Evolutionary conservation across 2,888 invertebrate genomes (phyloP).

Genomic region (Balanococcus diminutus): DNA sequence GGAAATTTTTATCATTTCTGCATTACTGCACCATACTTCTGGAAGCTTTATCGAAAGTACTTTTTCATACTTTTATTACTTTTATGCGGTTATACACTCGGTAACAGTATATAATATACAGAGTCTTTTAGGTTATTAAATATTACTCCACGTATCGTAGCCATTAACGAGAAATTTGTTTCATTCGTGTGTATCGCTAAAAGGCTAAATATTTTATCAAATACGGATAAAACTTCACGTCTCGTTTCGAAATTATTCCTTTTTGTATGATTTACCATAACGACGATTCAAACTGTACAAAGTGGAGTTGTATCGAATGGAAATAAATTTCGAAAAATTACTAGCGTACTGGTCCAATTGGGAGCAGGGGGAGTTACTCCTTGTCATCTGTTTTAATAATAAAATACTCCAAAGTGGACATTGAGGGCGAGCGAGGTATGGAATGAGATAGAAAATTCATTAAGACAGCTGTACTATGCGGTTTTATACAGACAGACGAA

Average conservation of each 20-base stretch:
- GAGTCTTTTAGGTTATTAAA: not conserved
- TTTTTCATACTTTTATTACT: conserved; percentile 49
- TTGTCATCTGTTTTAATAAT: no score
- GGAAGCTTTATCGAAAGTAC: conserved; percentile 37
- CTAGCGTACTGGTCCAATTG: no score
- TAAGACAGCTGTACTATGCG: no score
- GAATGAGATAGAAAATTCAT: no score
- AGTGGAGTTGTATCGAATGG: no score
- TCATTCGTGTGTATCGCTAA: not conserved
- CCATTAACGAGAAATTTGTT: not conserved
- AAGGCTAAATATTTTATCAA: not conserved
- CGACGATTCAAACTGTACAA: no score
- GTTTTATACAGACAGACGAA: not conserved
- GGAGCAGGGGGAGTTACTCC: no score
- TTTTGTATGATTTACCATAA: no score
- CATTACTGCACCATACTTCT: conserved; percentile 47
- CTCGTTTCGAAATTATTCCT: no score
- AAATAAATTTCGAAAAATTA: no score
- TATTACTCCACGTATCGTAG: not conserved
- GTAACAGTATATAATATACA: not conserved
- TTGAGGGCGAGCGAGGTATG: no score
- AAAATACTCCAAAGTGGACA: no score
- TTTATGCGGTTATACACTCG: conserved; percentile 42
- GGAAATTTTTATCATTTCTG: conserved; percentile 49
- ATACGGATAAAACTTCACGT: not conserved